Conservation (phyloP, 30 jellyfish, hydroid and myxozoan species). For the Chrysaora quinquecirrha region DNA sequence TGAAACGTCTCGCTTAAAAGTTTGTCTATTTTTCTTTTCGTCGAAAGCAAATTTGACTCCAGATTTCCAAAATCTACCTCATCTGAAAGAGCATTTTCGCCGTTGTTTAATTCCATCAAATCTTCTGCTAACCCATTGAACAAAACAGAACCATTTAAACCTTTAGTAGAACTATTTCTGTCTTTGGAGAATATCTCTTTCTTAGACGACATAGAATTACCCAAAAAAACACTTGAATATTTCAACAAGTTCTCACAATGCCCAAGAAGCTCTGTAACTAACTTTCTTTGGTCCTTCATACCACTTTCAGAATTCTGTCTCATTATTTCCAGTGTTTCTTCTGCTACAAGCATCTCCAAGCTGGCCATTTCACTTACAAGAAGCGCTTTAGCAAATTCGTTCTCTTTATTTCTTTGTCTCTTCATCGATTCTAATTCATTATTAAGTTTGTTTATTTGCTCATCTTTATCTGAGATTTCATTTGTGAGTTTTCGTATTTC, state of each 20-base stretch:
- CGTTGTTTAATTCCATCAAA: neutral
- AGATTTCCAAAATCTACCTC: neutral
- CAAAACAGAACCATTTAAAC: no score
- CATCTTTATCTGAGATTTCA: constrained; percentile 34
- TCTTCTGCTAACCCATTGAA: neutral
- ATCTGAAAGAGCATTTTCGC: neutral
- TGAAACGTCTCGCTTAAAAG: no score
- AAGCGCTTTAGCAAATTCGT: constrained; percentile 31
- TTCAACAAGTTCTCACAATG: constrained; percentile 44
- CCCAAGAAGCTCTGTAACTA: constrained; percentile 12
- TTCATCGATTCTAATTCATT: constrained; percentile 4
- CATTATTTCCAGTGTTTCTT: constrained; percentile 8
- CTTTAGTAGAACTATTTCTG: neutral
- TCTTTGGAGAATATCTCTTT: neutral
- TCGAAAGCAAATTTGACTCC: neutral
- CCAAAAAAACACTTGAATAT: neutral
- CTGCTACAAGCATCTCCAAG: constrained; percentile 59
- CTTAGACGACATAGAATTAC: neutral
- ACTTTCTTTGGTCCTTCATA: neutral
- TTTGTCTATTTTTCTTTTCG: neutral
- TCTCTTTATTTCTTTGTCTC: constrained; percentile 15
- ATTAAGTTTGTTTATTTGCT: constrained; percentile 27
- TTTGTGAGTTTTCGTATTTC: constrained; percentile 22
- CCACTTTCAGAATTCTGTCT: neutral
- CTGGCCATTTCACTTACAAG: constrained; percentile 54